Base-by-base conservation (phyloP, 2,113 vertebrate species). In the Edolisoma coerulescens region DNA sequence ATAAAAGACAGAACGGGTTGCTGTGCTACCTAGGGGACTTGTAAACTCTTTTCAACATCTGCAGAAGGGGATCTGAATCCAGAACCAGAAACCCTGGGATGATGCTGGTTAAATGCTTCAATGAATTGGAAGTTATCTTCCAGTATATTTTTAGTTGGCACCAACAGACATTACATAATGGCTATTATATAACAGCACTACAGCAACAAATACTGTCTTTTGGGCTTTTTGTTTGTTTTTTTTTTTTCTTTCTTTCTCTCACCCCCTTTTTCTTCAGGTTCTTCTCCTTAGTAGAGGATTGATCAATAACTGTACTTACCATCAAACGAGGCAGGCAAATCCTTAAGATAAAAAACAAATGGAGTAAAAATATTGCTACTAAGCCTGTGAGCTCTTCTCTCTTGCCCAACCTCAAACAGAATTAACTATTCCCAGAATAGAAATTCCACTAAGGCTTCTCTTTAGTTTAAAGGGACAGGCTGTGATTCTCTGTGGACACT, bases 141-240 rank as follows among this genome's bases (percentile, higher is more conserved):
- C 87, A 89, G 96, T 93, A 17, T 97, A 96, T 97, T 97, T 97
- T 97, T 97, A 97, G 96, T 94, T 95, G 94, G 93, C 87, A 95
- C 77, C 92, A 86, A 84, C 64, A 79, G 88, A 54, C 95, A 96
- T 97, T 97, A 96, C 94, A 87, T 97, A 97, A 97, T 84, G 61
- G 73, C 52, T 54, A 86, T 97, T 97, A 97, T 70, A 60, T 95
- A 98, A 98, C 81, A 57, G 91, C 91, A 83, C 90, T 50, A 89
- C 86, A 84, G 89, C 96, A 84, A 90, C 87, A 90, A 95, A 93
- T 54, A 59, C 59, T 45, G 71, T 54, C 75, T 79, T 94, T 77
- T 6, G 37, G 65, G 70, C 53, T 83, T 70, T 86, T 71, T 76
- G 70, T 68, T 67, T 67, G 16, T 6, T 24, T 23, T 7, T 49